These are phyloP conservation scores for Pachycephus smyrnensis DNA, from an alignment of 2,888 invertebrate genomes.

Conservation along the genomic window DNA sequence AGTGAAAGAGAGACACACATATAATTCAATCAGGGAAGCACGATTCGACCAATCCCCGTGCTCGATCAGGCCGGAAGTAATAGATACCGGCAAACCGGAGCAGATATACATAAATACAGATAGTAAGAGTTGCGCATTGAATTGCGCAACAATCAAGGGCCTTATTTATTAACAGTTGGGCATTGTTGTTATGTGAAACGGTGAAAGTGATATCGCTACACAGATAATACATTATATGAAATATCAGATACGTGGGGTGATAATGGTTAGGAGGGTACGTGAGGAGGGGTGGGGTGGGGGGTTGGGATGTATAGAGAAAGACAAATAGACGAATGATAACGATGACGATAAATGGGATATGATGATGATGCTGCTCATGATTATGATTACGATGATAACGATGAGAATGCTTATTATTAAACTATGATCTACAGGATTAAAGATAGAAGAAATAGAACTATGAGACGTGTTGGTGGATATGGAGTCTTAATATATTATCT, in stretches of 20 bases:
- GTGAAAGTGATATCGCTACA: conserved; percentile 58
- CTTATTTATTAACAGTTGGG: conserved; percentile 66
- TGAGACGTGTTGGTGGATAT: conserved; percentile 42
- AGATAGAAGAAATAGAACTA: conserved; percentile 25
- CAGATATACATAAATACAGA: conserved; percentile 10
- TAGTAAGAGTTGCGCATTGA: neutral
- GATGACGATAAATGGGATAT: conserved; percentile 15
- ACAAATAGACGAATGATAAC: conserved; percentile 32
- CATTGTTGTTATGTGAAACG: conserved; percentile 63
- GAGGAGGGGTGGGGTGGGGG: conserved; percentile 16
- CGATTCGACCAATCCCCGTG: neutral
- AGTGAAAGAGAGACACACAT: neutral
- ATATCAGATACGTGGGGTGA: conserved; percentile 36
- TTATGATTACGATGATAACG: neutral
- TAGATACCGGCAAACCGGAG: neutral
- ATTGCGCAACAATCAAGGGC: conserved; percentile 48
- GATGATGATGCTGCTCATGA: neutral
- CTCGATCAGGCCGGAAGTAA: neutral
- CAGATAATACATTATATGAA: conserved; percentile 49
- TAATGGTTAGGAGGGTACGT: neutral
- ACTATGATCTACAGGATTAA: neutral
- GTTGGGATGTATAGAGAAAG: conserved; percentile 29
- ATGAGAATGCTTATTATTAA: neutral
- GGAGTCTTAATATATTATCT: conserved; percentile 62
- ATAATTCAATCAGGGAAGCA: neutral